Conservation (phyloP, 1,140 invertebrate species). For the Diorhabda sublineata region DNA sequence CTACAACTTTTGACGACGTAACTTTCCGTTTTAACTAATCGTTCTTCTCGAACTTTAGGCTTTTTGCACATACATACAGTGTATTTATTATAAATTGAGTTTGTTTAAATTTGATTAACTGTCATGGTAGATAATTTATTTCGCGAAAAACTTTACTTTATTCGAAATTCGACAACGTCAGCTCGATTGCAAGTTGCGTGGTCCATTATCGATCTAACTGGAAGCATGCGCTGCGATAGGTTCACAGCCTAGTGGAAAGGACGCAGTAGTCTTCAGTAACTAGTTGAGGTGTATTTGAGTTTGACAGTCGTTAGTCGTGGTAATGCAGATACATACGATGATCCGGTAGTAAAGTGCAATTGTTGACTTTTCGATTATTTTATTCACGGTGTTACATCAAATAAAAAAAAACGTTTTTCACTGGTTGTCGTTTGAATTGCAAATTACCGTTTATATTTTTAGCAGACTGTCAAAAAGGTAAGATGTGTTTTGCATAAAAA, state of each 20-base stretch:
- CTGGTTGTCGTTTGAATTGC: background rate
- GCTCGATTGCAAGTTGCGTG: background rate
- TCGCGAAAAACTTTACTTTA: too few species aligned
- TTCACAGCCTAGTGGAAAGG: background rate
- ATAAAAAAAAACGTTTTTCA: background rate
- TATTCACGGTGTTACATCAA: background rate
- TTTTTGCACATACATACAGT: too few species aligned
- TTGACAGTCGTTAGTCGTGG: background rate
- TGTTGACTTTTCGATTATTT: background rate
- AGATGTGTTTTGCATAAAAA: background rate
- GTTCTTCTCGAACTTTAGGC: too few species aligned
- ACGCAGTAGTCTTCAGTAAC: conserved; percentile 1
- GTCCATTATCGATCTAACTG: background rate
- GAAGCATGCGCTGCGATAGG: background rate
- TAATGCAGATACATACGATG: background rate
- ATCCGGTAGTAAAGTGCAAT: conserved; percentile 1
- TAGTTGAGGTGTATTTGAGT: background rate
- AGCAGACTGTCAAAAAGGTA: background rate
- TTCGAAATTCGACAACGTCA: too few species aligned
- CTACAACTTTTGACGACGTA: too few species aligned
- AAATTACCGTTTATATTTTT: background rate
- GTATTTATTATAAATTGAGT: too few species aligned
- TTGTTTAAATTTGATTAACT: too few species aligned
- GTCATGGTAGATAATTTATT: too few species aligned
- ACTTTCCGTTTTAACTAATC: too few species aligned